phyloP scores from a whole-genome alignment of 2,888 invertebrate species.

The Atherix ibis region DNA sequence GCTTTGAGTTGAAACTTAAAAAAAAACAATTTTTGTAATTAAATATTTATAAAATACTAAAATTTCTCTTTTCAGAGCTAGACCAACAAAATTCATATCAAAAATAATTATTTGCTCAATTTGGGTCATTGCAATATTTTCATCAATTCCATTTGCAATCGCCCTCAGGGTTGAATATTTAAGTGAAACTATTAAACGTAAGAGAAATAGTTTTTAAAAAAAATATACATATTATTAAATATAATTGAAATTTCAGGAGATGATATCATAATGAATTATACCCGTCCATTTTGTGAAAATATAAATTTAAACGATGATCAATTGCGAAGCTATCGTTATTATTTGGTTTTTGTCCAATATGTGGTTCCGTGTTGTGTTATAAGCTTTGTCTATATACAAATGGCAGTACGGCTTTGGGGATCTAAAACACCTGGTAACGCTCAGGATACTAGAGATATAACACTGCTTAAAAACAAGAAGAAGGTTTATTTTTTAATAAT shows the following conservation, averaged over 20 bases:
- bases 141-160: slow-evolving; percentile 48
- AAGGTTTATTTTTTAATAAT: slow-evolving; percentile 39
- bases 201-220: too few species aligned
- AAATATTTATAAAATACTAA: too few species aligned
- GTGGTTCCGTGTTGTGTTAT: slow-evolving; percentile 67
- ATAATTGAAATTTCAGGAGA: too few species aligned
- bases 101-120: slow-evolving; percentile 57
- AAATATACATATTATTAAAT: slow-evolving; percentile 12
- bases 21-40: too few species aligned
- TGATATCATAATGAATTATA: slow-evolving; percentile 22
- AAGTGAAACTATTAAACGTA: slow-evolving; percentile 26
- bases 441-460: slow-evolving; percentile 60
- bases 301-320: slow-evolving; percentile 34
- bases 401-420: slow-evolving; percentile 67
- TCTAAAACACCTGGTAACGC: slow-evolving; percentile 65
- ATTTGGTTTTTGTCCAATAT: slow-evolving; percentile 45
- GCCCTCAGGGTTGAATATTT: slow-evolving; percentile 29
- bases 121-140: slow-evolving; percentile 51
- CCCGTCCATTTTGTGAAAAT: slow-evolving; percentile 37
- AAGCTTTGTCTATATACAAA: slow-evolving; percentile 62
- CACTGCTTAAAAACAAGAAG: slow-evolving; percentile 64
- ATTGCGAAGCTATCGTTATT: slow-evolving; percentile 36
- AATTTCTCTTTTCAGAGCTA: slow-evolving; percentile 44
- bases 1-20: too few species aligned
- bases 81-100: slow-evolving; percentile 55